phyloP scores from a whole-genome alignment of 2,797 vertebrate species.

The Oryzias sinensis region DNA sequence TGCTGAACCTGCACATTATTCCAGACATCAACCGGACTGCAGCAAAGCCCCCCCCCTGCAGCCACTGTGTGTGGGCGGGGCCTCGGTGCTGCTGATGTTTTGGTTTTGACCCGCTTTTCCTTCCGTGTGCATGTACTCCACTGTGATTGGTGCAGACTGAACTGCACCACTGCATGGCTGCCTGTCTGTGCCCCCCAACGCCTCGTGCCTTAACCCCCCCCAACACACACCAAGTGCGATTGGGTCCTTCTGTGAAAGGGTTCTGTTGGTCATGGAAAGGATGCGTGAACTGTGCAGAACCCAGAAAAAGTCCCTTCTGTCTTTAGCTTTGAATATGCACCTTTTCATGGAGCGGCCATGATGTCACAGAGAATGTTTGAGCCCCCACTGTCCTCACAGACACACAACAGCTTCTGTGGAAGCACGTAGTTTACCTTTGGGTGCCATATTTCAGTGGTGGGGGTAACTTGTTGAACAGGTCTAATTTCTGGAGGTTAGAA shows the following conservation, averaged over 20 bases:
- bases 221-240: constrained; percentile 39
- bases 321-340: constrained; percentile 1
- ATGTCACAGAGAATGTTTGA: not conserved
- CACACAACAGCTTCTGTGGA: not conserved
- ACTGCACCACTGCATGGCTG: constrained; percentile 4
- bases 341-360: not conserved
- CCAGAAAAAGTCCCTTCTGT: not conserved
- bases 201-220: constrained; percentile 50
- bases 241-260: constrained; percentile 1
- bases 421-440: not conserved
- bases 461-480: no score
- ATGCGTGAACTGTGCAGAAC: not conserved
- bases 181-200: not conserved
- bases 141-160: constrained; percentile 17
- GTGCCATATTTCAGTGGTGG: constrained; percentile 1
- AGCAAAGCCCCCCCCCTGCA: constrained; percentile 5
- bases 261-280: not conserved
- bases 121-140: constrained; percentile 5
- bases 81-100: constrained; percentile 7
- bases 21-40: constrained; percentile 14
- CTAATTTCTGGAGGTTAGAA: not conserved
- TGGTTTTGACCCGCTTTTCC: constrained; percentile 11
- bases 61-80: not conserved
- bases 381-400: not conserved
- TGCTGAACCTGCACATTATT: constrained; percentile 11